Evolutionary conservation across 1,140 invertebrate species (phyloP), one percentile per base, ranked within the genome.

Genomic region (Drosophila erecta): DNA sequence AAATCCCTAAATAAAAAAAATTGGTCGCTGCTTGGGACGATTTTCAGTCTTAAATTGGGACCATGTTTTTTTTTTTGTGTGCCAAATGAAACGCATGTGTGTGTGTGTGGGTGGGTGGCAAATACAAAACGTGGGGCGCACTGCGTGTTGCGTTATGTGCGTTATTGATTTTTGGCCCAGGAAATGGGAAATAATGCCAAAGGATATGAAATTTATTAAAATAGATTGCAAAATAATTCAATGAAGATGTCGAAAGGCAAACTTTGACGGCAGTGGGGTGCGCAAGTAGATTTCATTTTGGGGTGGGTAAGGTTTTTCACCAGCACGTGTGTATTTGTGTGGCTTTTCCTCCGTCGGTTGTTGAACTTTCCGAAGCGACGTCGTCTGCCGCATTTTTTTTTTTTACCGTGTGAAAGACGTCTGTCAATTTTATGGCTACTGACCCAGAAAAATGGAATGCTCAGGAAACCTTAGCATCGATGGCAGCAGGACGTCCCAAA

Each of bases 181-280:
- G 46, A 73, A 67, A 59, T 47, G 57, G 77, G 61, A 78, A 75
- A 79, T 87, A 89, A 79, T 67, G 79, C 76, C 71, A 76, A 51
- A 76, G 76, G 71, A 89, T 74, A 86, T 81, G 64, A 69, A 79
- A 87, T 81, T 67, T 83, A 87, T 87, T 83, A 76, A 83, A 76
- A 83, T 79, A 79, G 72, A 87, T 87, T 79, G 84, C 84, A 70
- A 87, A 87, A 87, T 89, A 87, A 87, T 87, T 87, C 57, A 79
- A 83, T 89, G 50, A 89, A 79, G 62, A 54, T 51, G 72, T 75
- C 75, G 72, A 64, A 71, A 53, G 51, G 46, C 61, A 56, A 64
- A 37, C 35, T 50, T 50, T 33, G 47, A 33, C 15, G 27, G 24
- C n/a, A 4, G n/a, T 10, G 20, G 24, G 67, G 17, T 51, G 24